phyloP scores from a whole-genome alignment of 2,888 invertebrate species.

The Punctoribates punctum region DNA sequence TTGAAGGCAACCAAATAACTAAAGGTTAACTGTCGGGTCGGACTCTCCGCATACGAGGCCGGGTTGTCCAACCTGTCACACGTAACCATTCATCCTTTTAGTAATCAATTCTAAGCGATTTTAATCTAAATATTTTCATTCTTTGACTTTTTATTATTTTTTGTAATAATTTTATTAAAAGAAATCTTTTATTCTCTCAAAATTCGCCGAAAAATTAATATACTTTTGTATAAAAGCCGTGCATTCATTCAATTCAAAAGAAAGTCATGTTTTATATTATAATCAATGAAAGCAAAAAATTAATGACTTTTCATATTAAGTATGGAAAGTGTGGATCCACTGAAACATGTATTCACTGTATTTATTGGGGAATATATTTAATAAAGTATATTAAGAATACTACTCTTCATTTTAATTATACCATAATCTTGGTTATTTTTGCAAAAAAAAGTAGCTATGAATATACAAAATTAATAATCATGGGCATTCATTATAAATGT shows the following conservation, averaged over 20 bases:
- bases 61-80: conserved; percentile 55
- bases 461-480: no score
- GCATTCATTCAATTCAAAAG: background rate
- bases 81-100: no score
- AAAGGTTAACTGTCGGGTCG: conserved; percentile 53
- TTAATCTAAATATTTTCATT: background rate
- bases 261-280: background rate
- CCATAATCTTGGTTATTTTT: no score
- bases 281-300: conserved; percentile 3
- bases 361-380: no score
- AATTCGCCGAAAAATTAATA: background rate
- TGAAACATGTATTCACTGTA: no score
- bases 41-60: conserved; percentile 53
- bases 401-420: no score
- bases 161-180: background rate
- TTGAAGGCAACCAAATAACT: conserved; percentile 54
- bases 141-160: background rate
- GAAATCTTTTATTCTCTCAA: background rate
- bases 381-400: no score
- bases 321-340: background rate
- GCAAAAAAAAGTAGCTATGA: no score
- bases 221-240: background rate
- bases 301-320: conserved; percentile 6
- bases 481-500: no score
- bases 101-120: no score